Percentiles rank a stretch among this genome's conserved stretches.
Evolutionary conservation across 2,888 invertebrate species (phyloP).

Genomic region (Lobophora halterata): DNA sequence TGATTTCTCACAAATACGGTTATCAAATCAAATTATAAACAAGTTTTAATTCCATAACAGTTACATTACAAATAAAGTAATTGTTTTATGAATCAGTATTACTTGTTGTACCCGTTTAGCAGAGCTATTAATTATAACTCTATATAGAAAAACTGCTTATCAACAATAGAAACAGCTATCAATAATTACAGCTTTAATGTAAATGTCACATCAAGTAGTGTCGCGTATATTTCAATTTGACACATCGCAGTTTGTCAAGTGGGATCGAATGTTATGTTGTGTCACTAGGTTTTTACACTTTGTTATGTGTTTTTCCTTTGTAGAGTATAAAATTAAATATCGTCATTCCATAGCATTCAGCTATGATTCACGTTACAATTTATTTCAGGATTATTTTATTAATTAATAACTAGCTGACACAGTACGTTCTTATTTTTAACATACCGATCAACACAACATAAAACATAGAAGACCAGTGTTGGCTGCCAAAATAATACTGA

Average conservation of each 20-base stretch:
- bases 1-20: constrained; percentile 14
- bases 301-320: not conserved
- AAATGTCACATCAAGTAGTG: constrained; percentile 49
- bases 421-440: too few species aligned
- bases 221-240: constrained; percentile 64
- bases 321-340: too few species aligned
- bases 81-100: constrained; percentile 29
- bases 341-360: too few species aligned
- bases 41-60: constrained; percentile 11
- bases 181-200: constrained; percentile 41
- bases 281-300: constrained; percentile 2
- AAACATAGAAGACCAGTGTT: too few species aligned
- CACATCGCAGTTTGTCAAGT: constrained; percentile 51
- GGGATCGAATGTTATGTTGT: constrained; percentile 38
- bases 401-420: too few species aligned
- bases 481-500: too few species aligned
- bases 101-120: constrained; percentile 29
- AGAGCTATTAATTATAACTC: constrained; percentile 25
- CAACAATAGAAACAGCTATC: constrained; percentile 27
- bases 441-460: too few species aligned
- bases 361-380: too few species aligned
- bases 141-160: constrained; percentile 29
- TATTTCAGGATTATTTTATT: too few species aligned
- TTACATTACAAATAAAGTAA: constrained; percentile 22
- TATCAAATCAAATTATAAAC: constrained; percentile 16